These are phyloP conservation scores for Temnothorax unifasciatus DNA, from an alignment of 2,888 invertebrate genomes.

Conservation along the genomic window DNA sequence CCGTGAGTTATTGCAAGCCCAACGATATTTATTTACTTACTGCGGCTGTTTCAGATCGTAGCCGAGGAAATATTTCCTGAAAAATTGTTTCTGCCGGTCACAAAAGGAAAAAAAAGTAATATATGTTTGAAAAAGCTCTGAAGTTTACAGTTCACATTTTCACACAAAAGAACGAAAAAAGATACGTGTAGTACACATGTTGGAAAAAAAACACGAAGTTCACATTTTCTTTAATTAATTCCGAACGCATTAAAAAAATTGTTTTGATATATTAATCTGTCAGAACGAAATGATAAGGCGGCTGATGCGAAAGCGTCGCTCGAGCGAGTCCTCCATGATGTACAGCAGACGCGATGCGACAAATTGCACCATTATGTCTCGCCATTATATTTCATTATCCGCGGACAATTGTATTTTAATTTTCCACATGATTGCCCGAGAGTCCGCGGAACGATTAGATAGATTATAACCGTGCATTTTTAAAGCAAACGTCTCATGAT, in stretches of 20 bases:
- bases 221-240: constrained; percentile 5
- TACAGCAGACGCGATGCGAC: not conserved
- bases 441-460: not conserved
- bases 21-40: constrained; percentile 20
- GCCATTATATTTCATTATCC: constrained; percentile 41
- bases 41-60: not conserved
- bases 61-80: not conserved
- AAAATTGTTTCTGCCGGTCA: not conserved
- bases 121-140: too few relatives aligned
- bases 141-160: too few relatives aligned
- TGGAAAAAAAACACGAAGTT: not conserved
- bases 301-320: not conserved
- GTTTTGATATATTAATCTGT: not conserved
- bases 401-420: constrained; percentile 2
- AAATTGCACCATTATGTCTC: not conserved
- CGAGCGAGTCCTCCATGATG: not conserved
- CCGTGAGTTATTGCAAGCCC: not conserved
- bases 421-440: constrained; percentile 14
- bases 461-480: constrained; percentile 29
- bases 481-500: not conserved
- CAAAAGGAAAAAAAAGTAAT: too few relatives aligned
- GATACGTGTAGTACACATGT: not conserved
- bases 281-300: not conserved
- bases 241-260: not conserved
- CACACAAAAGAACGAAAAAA: not conserved